Evolutionary conservation across 2,888 invertebrate genomes (phyloP).

Genomic region (Acanthoscelides obtectus): DNA sequence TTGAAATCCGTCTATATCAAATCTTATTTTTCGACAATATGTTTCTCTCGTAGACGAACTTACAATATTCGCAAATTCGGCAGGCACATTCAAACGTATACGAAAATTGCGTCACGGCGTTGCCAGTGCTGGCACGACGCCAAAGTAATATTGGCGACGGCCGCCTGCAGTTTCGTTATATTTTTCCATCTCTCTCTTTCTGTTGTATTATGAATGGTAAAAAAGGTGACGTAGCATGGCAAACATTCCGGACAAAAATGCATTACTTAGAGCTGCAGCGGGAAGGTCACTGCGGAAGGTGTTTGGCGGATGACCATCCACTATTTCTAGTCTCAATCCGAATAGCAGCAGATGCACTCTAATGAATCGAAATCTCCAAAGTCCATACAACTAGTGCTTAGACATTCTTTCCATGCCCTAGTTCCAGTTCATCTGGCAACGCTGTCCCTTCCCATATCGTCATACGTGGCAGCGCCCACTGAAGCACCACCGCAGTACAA

Average conservation of each 20-base stretch:
- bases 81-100: not conserved
- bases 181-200: not conserved
- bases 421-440: no score
- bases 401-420: no score
- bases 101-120: not conserved
- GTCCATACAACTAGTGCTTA: no score
- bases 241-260: not conserved
- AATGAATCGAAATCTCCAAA: no score
- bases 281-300: not conserved
- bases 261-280: not conserved
- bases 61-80: not conserved
- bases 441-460: no score
- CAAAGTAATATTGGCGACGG: not conserved
- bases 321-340: no score
- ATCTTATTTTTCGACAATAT: no score
- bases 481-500: no score
- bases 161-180: not conserved
- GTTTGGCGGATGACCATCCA: not conserved
- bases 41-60: not conserved
- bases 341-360: no score
- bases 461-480: no score
- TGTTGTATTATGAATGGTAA: not conserved
- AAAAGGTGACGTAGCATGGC: not conserved
- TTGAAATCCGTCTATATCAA: no score
- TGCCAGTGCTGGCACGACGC: not conserved